Conservation (phyloP, 2,888 invertebrate species). For the Apotomis turbidana region DNA sequence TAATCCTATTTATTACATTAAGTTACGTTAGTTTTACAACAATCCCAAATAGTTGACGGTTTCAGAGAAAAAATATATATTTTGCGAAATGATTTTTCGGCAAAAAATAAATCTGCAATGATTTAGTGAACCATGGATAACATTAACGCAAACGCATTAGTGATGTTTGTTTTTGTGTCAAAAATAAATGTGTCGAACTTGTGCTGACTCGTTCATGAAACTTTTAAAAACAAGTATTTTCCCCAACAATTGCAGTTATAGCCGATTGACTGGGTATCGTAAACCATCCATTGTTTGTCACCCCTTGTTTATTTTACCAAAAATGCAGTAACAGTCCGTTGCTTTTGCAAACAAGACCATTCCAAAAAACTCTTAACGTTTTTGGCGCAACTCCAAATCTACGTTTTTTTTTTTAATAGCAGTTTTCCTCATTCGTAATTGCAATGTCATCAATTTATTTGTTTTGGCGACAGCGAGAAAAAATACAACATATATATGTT, state of each 20-base stretch:
- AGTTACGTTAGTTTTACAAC: too few relatives aligned
- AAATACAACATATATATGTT: too few relatives aligned
- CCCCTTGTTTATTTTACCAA: slow-evolving; percentile 36
- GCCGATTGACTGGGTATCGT: slow-evolving; percentile 24
- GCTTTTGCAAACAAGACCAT: slow-evolving; percentile 30
- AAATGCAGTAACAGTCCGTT: slow-evolving; percentile 28
- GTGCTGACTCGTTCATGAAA: not conserved
- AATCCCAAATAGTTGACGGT: too few relatives aligned
- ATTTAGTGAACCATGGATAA: too few relatives aligned
- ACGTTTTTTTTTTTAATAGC: slow-evolving; percentile 10
- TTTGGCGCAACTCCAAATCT: slow-evolving; percentile 24
- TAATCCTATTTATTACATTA: too few relatives aligned
- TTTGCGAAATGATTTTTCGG: too few relatives aligned
- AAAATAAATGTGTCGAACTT: too few relatives aligned
- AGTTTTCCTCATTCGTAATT: not conserved
- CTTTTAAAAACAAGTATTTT: slow-evolving; percentile 34
- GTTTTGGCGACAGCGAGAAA: too few relatives aligned
- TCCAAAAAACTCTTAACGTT: slow-evolving; percentile 26
- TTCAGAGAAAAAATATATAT: too few relatives aligned
- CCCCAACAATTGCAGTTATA: slow-evolving; percentile 15
- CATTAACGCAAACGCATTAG: too few relatives aligned
- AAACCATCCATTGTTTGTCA: slow-evolving; percentile 33
- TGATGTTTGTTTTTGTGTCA: too few relatives aligned
- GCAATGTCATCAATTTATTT: not conserved
- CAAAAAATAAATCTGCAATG: too few relatives aligned